These are phyloP conservation scores for Epicauta chinensis DNA, from an alignment of 1,140 invertebrate species.

Conservation along the genomic window DNA sequence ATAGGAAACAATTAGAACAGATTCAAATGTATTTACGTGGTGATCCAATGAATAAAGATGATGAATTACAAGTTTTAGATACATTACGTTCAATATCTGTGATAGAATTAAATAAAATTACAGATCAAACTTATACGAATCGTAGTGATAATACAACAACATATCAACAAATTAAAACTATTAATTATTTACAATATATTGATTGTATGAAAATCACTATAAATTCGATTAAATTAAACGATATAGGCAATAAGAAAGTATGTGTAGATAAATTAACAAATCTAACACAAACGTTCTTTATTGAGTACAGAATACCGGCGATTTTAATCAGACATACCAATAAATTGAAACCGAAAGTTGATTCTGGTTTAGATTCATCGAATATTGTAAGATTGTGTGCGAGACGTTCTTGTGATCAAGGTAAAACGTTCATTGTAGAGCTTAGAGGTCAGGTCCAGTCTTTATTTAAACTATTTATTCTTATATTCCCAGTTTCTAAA, in stretches of 20 bases:
- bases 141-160: conserved; percentile 22
- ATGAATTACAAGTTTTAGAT: conserved; percentile 38
- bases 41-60: conserved; percentile 32
- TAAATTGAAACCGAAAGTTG: conserved; percentile 30
- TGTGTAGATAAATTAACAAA: conserved; percentile 11
- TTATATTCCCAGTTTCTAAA: no score
- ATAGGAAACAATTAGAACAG: no score
- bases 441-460: background rate
- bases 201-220: conserved; percentile 34
- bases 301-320: conserved; percentile 37
- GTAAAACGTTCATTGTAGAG: no score
- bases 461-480: background rate
- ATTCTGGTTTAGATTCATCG: conserved; percentile 26
- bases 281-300: conserved; percentile 34
- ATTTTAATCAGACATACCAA: conserved; percentile 18
- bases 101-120: conserved; percentile 29
- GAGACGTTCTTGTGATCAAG: conserved; percentile 23
- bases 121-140: conserved; percentile 26
- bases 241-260: conserved; percentile 31
- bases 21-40: conserved; percentile 31
- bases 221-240: conserved; percentile 33
- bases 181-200: conserved; percentile 30
- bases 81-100: conserved; percentile 36
- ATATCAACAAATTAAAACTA: conserved; percentile 5
- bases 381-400: conserved; percentile 34